These are phyloP conservation scores for Euschistus heros DNA, from an alignment of 1,140 invertebrate species.

Conservation along the genomic window DNA sequence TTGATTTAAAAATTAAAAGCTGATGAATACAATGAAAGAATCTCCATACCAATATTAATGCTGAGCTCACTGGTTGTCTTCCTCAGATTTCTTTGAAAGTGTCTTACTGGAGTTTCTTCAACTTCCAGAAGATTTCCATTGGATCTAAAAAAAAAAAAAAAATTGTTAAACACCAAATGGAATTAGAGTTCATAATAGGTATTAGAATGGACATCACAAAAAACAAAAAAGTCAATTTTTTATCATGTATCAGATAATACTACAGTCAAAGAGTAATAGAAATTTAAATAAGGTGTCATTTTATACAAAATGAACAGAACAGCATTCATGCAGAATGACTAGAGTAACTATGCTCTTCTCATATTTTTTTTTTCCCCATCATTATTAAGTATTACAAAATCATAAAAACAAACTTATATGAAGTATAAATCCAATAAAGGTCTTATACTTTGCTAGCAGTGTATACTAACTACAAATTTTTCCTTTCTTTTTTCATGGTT, in stretches of 20 bases:
- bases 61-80: conserved; percentile 30
- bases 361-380: too few relatives aligned
- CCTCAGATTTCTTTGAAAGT: not conserved
- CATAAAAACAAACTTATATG: too few relatives aligned
- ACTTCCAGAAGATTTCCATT: conserved; percentile 9
- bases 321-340: not conserved
- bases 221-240: not conserved
- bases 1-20: too few relatives aligned
- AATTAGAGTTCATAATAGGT: too few relatives aligned
- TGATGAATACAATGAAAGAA: not conserved
- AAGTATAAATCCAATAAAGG: too few relatives aligned
- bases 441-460: too few relatives aligned
- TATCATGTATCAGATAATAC: not conserved
- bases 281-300: not conserved
- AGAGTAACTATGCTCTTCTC: too few relatives aligned
- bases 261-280: not conserved
- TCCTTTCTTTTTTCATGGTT: too few relatives aligned
- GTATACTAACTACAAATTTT: too few relatives aligned
- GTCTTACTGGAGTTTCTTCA: not conserved
- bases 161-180: too few relatives aligned
- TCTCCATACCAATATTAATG: conserved; percentile 23
- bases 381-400: too few relatives aligned
- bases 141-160: conserved; percentile 11
- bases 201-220: too few relatives aligned
- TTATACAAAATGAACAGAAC: not conserved